These are phyloP conservation scores for Sturmia bella DNA, from an alignment of 2,888 invertebrate species.

Conservation along the genomic window DNA sequence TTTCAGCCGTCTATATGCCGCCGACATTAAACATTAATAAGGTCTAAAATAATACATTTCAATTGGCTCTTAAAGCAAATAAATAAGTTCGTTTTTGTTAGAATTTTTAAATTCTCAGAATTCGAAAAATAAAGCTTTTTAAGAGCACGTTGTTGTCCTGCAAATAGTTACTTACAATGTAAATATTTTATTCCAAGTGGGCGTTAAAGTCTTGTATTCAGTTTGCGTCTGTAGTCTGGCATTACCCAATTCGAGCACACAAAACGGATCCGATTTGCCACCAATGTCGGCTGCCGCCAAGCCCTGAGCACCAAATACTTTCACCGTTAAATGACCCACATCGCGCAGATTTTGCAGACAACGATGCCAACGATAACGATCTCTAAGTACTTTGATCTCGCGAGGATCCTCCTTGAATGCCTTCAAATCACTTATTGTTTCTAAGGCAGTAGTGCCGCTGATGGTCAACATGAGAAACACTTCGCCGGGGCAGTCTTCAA, in stretches of 20 bases:
- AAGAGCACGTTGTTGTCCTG: too few relatives aligned
- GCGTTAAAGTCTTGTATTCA: conserved; percentile 97
- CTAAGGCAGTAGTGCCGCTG: conserved; percentile 95
- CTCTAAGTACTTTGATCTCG: conserved; percentile 85
- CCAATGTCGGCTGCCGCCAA: conserved; percentile 97
- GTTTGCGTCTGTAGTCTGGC: conserved; percentile 98
- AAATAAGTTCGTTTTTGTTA: too few relatives aligned
- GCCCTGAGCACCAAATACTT: conserved; percentile 93
- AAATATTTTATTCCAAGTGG: conserved; percentile 99
- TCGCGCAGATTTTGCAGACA: conserved; percentile 90
- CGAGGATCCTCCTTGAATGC: conserved; percentile 91
- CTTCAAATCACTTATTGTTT: conserved; percentile 95
- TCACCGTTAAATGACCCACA: conserved; percentile 96
- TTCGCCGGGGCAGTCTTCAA: conserved; percentile 93
- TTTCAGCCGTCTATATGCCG: too few relatives aligned
- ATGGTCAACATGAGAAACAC: conserved; percentile 95
- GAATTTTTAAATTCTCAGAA: too few relatives aligned
- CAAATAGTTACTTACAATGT: conserved; percentile 93
- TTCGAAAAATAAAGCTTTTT: too few relatives aligned
- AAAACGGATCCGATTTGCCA: conserved; percentile 99
- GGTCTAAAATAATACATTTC: too few relatives aligned
- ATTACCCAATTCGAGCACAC: conserved; percentile 97
- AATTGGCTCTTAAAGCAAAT: too few relatives aligned
- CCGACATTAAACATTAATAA: too few relatives aligned
- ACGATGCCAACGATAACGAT: conserved; percentile 84